phyloP scores from a whole-genome alignment of 2,888 invertebrate genomes.

The Melieria omissa region DNA sequence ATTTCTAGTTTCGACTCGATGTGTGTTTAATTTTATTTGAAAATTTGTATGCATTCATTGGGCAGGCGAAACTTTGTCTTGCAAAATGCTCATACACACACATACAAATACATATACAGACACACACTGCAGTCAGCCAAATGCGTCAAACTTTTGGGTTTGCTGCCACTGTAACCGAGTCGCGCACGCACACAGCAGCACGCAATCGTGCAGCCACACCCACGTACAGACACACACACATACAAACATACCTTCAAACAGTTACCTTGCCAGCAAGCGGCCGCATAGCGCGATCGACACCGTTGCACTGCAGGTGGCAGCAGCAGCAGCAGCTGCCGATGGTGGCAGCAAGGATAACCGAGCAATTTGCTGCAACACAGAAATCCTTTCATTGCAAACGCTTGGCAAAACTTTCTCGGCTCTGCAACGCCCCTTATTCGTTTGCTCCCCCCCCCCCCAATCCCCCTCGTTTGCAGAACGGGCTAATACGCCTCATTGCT shows the following conservation, averaged over 20 bases:
- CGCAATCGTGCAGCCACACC: too few relatives aligned
- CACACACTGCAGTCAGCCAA: background rate
- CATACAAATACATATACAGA: background rate
- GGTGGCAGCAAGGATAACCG: slow-evolving; percentile 3
- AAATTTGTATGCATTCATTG: too few relatives aligned
- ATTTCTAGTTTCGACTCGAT: too few relatives aligned
- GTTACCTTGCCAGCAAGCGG: too few relatives aligned
- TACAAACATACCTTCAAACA: too few relatives aligned
- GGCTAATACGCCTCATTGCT: slow-evolving; percentile 12
- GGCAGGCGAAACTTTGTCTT: too few relatives aligned
- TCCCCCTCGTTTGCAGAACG: background rate
- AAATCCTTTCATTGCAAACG: slow-evolving; percentile 15
- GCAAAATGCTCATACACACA: background rate
- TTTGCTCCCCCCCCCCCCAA: background rate
- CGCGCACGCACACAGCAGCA: too few relatives aligned
- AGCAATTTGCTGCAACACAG: slow-evolving; percentile 17
- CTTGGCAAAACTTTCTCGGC: background rate
- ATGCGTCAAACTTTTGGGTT: background rate
- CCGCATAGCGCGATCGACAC: too few relatives aligned
- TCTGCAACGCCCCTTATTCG: background rate
- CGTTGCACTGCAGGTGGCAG: background rate
- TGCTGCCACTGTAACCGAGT: background rate
- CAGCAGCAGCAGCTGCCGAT: background rate
- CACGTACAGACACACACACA: too few relatives aligned
- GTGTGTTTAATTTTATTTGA: too few relatives aligned